Evolutionary conservation across 2,797 vertebrate genomes (phyloP), one percentile per base, ranked within the genome.

Genomic region (Halcyon badia): DNA sequence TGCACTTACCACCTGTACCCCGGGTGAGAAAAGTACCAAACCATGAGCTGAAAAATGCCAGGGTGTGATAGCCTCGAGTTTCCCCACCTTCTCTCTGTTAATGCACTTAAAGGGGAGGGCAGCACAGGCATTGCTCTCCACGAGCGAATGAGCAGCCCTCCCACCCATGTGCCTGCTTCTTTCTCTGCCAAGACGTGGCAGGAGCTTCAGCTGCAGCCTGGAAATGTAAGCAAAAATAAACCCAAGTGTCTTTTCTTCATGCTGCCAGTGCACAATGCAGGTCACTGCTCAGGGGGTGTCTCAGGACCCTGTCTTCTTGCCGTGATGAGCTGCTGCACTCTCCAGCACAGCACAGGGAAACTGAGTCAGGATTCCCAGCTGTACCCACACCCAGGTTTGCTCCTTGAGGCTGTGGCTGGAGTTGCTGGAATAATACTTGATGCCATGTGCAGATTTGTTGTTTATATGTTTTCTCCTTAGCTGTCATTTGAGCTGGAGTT

Each of bases 181-280:
- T 70, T 61, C 65, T 0, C 0, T 37, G 75, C 75, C 62, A 42
- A 18, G 25, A 2, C 64, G 30, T 22, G 31, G 90, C 87, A 60
- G 85, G 58, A 91, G 66, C 82, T 87, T 35, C 92, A 68, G 52
- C 82, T 79, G 65, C 9, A 84, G 75, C 78, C 82, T 87, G 82
- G 44, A 30, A 35, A 3, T 8, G 44, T 4, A 25, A 62, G n/a
- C 37, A 51, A 11, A 70, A 41, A 24, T 10, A 5, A 56, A 89
- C n/a, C 1, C 28, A 35, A 1, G 49, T 31, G 41, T 18, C 30
- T 49, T 5, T 9, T 10, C 56, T 46, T 33, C 82, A 22, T 30
- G 39, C 79, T 62, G 61, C 42, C 61, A 49, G 61, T 8, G 61
- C 35, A 44, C 11, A 9, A 0, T 4, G 78, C 56, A 26, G 51